Conservation (phyloP, 2,113 vertebrate genomes). For the Podilymbus podiceps region DNA sequence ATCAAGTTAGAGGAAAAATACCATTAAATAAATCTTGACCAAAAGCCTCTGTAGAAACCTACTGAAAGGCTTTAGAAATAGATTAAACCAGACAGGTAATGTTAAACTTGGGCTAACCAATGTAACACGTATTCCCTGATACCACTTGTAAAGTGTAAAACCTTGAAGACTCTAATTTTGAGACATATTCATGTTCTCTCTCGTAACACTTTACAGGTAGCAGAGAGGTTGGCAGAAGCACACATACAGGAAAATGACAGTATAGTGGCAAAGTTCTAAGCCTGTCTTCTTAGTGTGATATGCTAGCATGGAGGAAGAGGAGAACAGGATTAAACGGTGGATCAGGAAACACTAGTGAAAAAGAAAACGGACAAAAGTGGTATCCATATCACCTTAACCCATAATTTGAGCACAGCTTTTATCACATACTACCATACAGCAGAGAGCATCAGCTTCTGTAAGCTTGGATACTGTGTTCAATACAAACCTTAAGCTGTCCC, state of each 20-base stretch:
- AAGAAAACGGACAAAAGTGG: background rate
- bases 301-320: background rate
- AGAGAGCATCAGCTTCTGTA: background rate
- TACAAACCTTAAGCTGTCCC: slow-evolving; percentile 85
- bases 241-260: background rate
- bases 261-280: background rate
- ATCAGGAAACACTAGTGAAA: background rate
- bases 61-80: background rate
- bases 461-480: background rate
- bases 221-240: background rate
- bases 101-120: background rate
- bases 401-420: background rate
- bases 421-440: background rate
- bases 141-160: background rate
- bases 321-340: background rate
- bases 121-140: background rate
- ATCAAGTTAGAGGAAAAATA: background rate
- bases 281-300: background rate
- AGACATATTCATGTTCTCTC: background rate
- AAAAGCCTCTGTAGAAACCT: background rate
- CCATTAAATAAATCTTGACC: background rate
- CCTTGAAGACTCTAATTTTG: background rate
- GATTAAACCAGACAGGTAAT: background rate
- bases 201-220: background rate
- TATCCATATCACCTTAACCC: background rate